Evolutionary conservation across 2,888 invertebrate species (phyloP).

Genomic region (Biston stratarius): DNA sequence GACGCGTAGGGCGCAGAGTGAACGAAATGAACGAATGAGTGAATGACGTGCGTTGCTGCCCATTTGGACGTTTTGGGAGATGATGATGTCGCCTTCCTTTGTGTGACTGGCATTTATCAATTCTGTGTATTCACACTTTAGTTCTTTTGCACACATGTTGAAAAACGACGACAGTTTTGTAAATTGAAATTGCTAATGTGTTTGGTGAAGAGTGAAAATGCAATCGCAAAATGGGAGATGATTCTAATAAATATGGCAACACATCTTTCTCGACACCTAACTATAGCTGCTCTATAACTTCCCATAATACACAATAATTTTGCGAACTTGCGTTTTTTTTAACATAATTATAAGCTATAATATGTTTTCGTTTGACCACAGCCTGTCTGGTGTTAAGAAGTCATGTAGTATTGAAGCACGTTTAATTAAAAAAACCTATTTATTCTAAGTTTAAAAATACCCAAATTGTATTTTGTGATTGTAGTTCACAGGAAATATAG

Average conservation of each 20-base stretch:
- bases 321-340: no score
- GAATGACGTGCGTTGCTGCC: constrained; percentile 47
- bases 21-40: constrained; percentile 48
- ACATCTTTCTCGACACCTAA: no score
- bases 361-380: no score
- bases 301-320: no score
- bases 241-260: not conserved
- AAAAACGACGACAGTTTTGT: not conserved
- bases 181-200: not conserved
- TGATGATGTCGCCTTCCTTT: constrained; percentile 37
- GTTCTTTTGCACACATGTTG: not conserved
- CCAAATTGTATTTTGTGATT: no score
- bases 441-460: no score
- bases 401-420: no score
- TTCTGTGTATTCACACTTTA: not conserved
- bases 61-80: constrained; percentile 38
- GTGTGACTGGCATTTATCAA: constrained; percentile 22
- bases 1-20: constrained; percentile 45
- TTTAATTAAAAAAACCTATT: no score
- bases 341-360: no score
- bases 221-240: not conserved
- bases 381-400: no score
- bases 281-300: no score
- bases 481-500: no score
- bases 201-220: not conserved